These are phyloP conservation scores for Platycheirus rosarum DNA, from an alignment of 2,888 invertebrate species.

Conservation along the genomic window DNA sequence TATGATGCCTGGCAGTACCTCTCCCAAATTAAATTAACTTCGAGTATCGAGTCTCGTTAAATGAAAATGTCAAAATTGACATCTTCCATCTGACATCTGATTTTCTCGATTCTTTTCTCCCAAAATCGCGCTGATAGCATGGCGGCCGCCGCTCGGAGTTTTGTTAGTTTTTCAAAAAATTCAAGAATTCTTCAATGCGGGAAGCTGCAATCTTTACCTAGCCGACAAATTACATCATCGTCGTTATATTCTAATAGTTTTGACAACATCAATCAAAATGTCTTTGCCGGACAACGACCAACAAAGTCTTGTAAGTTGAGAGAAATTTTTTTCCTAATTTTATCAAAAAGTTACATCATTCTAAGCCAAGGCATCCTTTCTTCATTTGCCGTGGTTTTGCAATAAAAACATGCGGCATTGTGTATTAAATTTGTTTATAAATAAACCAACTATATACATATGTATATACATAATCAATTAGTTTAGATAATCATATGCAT, in stretches of 20 bases:
- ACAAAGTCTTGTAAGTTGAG: slow-evolving; percentile 58
- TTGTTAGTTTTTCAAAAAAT: slow-evolving; percentile 75
- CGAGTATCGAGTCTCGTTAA: slow-evolving; percentile 50
- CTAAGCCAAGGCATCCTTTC: background rate
- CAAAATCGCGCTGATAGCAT: slow-evolving; percentile 67
- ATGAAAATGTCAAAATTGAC: slow-evolving; percentile 33
- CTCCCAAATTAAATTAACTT: too few species aligned
- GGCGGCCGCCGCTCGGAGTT: slow-evolving; percentile 76
- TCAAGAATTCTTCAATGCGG: slow-evolving; percentile 75
- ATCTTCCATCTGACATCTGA: slow-evolving; percentile 19
- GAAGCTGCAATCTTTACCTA: slow-evolving; percentile 74
- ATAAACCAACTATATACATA: too few species aligned
- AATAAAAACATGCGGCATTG: background rate
- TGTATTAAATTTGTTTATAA: background rate
- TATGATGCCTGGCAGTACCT: slow-evolving; percentile 25
- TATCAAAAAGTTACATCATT: slow-evolving; percentile 63
- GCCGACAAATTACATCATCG: slow-evolving; percentile 70
- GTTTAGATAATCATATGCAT: background rate
- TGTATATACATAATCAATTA: too few species aligned
- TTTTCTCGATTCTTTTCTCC: slow-evolving; percentile 58
- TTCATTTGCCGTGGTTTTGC: background rate
- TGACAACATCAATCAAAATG: slow-evolving; percentile 12
- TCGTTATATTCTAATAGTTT: slow-evolving; percentile 56
- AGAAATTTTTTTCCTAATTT: slow-evolving; percentile 37
- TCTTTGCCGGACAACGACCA: slow-evolving; percentile 67